Percentiles rank a stretch among this genome's conserved stretches.
Evolutionary conservation across 1,140 invertebrate species (phyloP).

Genomic region (Brachionus calyciflorus): DNA sequence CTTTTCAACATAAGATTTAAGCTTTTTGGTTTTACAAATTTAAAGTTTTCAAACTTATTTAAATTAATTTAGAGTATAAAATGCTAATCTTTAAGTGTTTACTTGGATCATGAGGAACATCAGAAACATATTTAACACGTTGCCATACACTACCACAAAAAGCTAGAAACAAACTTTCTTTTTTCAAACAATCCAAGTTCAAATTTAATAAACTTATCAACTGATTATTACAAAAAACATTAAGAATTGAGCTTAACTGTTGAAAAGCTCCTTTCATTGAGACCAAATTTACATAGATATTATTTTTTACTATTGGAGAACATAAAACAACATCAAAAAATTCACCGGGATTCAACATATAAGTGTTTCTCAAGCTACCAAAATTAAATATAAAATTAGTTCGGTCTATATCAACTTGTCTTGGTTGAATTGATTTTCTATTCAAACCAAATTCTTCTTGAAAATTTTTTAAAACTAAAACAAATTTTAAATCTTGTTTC

Average conservation of each 20-base stretch:
- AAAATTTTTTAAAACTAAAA: not conserved
- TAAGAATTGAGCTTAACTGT: slow-evolving; percentile 30
- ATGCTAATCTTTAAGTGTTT: not conserved
- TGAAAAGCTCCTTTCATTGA: slow-evolving; percentile 6
- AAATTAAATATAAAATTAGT: not conserved
- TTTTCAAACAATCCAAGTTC: not conserved
- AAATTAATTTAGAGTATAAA: too few species aligned
- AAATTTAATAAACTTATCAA: not conserved
- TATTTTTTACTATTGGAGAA: not conserved
- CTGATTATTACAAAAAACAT: slow-evolving; percentile 29
- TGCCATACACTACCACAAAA: slow-evolving; percentile 1
- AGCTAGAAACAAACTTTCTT: not conserved
- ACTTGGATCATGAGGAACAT: not conserved
- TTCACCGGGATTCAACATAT: not conserved
- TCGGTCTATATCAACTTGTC: slow-evolving; percentile 7
- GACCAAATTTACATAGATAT: not conserved
- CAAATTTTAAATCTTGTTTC: not conserved
- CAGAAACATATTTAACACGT: not conserved
- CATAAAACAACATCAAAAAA: not conserved
- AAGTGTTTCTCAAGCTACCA: not conserved
- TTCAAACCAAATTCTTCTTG: not conserved
- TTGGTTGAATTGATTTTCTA: not conserved
- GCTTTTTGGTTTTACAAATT: too few species aligned
- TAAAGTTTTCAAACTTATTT: too few species aligned
- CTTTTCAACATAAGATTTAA: too few species aligned